These are phyloP conservation scores for Melipona beecheii DNA, from an alignment of 2,888 invertebrate genomes.

Conservation along the genomic window DNA sequence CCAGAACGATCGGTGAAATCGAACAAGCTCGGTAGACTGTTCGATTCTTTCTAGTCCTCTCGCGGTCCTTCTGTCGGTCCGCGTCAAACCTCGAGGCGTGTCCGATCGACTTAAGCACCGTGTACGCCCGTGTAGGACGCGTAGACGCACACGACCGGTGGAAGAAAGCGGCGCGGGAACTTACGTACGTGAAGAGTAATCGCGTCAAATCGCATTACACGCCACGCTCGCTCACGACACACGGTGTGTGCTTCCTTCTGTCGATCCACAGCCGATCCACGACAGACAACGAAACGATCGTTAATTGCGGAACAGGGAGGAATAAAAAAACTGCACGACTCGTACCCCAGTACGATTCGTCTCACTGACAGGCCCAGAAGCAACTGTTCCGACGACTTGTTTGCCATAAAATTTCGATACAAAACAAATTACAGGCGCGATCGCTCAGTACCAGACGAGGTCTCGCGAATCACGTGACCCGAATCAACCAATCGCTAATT, in stretches of 20 bases:
- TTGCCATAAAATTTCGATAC: no score
- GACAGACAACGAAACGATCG: constrained; percentile 55
- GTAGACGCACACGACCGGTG: neutral
- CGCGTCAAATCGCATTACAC: constrained; percentile 69
- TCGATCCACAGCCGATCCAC: neutral
- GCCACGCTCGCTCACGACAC: constrained; percentile 21
- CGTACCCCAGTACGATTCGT: no score
- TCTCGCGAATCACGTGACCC: no score
- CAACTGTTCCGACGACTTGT: no score
- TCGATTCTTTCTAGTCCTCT: constrained; percentile 2
- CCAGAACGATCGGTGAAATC: constrained; percentile 50
- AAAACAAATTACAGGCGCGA: no score
- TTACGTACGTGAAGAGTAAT: constrained; percentile 55
- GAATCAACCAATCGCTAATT: no score
- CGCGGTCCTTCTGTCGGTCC: neutral
- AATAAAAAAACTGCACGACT: neutral
- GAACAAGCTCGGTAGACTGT: constrained; percentile 26
- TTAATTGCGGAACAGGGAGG: constrained; percentile 47
- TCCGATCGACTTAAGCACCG: constrained; percentile 61
- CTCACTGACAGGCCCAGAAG: no score
- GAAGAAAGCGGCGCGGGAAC: constrained; percentile 21
- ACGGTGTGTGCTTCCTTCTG: neutral
- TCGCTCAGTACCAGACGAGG: no score
- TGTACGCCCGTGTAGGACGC: constrained; percentile 27
- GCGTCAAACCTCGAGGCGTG: constrained; percentile 40